Evolutionary conservation across 2,113 vertebrate species (phyloP), one percentile per base, ranked within the genome.

Genomic region (Trematomus loennbergii): DNA sequence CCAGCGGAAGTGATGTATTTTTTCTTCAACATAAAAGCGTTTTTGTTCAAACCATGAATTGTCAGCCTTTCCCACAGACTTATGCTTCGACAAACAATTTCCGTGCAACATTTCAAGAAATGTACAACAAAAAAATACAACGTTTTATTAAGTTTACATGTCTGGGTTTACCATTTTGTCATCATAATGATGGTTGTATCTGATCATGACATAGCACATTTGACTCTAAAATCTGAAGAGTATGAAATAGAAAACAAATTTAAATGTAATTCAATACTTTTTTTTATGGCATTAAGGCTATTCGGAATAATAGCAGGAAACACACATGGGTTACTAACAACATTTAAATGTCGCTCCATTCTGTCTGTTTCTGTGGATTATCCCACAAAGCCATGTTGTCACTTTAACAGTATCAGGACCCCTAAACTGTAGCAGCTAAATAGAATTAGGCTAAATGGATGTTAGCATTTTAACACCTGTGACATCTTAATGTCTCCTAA

Each of bases 11-110:
- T 75, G 0, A 2, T 1, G 2, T 1, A 9, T 0, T 57, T 0
- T 1, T 12, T 46, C 53, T 85, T 85, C 88, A 86, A 46, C 9
- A 77, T 90, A 85, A 91, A 83, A 77, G 40, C 17, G 0, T 64
- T 68, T 18, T 50, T 50, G 13, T 0, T 43, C 9, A 2, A 29
- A 2, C 0, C 0, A 50, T 13, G 12, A 3, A 2, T 45, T 36
- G 0, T 15, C 6, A 18, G 48, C 2, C 9, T 58, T 5, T 46
- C 67, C 10, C 22, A 48, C 22, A 59, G 10, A 22, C 12, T 13
- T 8, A 5, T 54, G 11, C 10, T 16, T 3, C 15, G 9, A 60
- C 9, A 15, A 6, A 52, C 7, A n/a, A 5, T 49, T 66, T 33
- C 8, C 36, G 36, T 40, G 36, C 36, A 40, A 6, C 36, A 40